These are phyloP conservation scores for Petrocephalus zakoni DNA, from an alignment of 2,113 vertebrate species.

Conservation along the genomic window DNA sequence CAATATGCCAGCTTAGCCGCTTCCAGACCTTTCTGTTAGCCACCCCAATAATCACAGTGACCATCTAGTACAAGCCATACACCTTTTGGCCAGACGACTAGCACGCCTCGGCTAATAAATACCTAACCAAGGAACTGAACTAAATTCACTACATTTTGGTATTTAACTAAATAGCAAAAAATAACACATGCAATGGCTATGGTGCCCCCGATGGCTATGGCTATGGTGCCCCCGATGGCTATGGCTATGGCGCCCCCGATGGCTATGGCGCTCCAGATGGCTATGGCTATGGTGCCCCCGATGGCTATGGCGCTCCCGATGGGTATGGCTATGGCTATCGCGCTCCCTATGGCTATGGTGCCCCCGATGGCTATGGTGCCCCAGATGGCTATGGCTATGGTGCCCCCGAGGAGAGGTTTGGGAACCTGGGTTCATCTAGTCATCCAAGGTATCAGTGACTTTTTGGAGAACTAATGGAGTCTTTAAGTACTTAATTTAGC, in stretches of 20 bases:
- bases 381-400: too few species aligned
- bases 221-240: too few species aligned
- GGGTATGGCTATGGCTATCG: too few species aligned
- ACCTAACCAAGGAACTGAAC: background rate
- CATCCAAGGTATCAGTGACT: background rate
- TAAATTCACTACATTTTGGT: too few species aligned
- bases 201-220: too few species aligned
- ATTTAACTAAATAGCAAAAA: background rate
- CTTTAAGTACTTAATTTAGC: too few species aligned
- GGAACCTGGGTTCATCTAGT: background rate
- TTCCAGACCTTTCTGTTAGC: background rate
- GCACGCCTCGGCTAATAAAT: background rate
- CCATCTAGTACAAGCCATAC: background rate
- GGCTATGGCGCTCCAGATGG: too few species aligned
- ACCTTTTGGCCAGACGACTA: background rate
- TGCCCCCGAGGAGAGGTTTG: background rate
- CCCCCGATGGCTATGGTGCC: too few species aligned
- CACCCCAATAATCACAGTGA: background rate
- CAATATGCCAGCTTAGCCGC: background rate
- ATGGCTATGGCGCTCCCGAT: too few species aligned
- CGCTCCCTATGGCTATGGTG: too few species aligned
- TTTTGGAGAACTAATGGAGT: background rate
- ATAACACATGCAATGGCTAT: background rate
- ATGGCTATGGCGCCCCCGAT: too few species aligned
- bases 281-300: too few species aligned